These are phyloP conservation scores for Murina feae DNA, from an alignment of 2,113 vertebrate genomes.

Conservation along the genomic window DNA sequence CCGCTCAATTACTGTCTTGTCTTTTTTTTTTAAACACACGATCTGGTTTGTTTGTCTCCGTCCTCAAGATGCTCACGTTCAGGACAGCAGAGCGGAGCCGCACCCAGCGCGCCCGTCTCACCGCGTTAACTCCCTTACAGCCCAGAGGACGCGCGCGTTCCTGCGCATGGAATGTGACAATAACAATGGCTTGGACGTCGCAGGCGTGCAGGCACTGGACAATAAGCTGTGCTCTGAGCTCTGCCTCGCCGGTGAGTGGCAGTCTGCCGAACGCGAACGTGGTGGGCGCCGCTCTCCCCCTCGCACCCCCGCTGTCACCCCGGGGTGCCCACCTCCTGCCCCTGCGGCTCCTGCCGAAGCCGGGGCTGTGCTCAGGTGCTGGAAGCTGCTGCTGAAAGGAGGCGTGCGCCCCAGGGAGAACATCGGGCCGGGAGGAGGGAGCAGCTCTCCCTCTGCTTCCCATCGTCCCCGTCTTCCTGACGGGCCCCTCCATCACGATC, in stretches of 20 bases:
- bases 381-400: not conserved
- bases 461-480: not conserved
- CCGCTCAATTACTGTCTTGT: conserved; percentile 46
- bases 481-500: fast-evolving
- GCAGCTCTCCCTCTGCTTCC: not conserved
- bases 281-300: conserved; percentile 62
- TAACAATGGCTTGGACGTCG: conserved; percentile 98
- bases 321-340: conserved; percentile 42
- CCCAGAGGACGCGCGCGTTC: conserved; percentile 85
- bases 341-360: not conserved
- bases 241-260: conserved; percentile 99
- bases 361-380: not conserved
- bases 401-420: not conserved
- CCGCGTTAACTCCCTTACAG: conserved; percentile 86
- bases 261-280: conserved; percentile 90
- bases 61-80: conserved; percentile 62
- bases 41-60: conserved; percentile 54
- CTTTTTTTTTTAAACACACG: conserved; percentile 41
- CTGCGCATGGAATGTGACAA: conserved; percentile 97
- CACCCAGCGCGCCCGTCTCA: conserved; percentile 72
- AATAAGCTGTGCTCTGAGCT: conserved; percentile 98
- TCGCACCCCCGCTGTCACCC: conserved; percentile 27
- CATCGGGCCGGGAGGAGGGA: not conserved
- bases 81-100: conserved; percentile 67
- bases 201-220: conserved; percentile 96